Percentiles rank a stretch among this genome's conserved stretches.
These are phyloP conservation scores for Lasioglossum marginatum DNA, from an alignment of 2,888 invertebrate species.

Conservation along the genomic window DNA sequence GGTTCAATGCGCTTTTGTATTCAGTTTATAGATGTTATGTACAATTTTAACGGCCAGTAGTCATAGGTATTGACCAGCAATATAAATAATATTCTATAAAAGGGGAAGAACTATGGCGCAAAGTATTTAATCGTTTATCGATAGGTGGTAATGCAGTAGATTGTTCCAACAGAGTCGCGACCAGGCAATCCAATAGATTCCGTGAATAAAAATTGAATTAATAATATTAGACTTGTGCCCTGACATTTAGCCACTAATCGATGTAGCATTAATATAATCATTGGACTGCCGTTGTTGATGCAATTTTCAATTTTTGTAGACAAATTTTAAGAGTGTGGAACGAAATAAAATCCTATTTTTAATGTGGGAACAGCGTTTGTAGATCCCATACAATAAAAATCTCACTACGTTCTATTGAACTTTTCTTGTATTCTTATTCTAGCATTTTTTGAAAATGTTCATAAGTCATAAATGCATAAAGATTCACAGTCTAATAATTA, in stretches of 20 bases:
- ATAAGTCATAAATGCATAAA: too few species aligned
- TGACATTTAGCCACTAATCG: neutral
- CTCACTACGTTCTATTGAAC: too few species aligned
- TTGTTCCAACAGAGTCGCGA: neutral
- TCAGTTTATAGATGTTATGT: neutral
- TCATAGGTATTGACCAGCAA: neutral
- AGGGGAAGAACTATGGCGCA: neutral
- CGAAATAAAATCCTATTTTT: too few species aligned
- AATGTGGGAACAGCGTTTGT: too few species aligned
- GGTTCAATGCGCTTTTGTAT: neutral
- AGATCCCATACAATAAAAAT: too few species aligned
- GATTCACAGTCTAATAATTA: too few species aligned
- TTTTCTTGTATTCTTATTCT: too few species aligned
- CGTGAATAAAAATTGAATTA: conserved; percentile 10
- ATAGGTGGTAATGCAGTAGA: conserved; percentile 27
- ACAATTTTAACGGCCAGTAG: neutral
- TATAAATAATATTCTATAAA: conserved; percentile 8
- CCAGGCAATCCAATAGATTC: conserved; percentile 17
- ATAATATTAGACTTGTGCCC: neutral
- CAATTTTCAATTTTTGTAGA: too few species aligned
- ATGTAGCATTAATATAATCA: neutral
- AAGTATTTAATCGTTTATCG: conserved; percentile 19
- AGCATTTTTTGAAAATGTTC: too few species aligned
- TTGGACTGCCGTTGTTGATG: neutral
- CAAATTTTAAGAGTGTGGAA: too few species aligned